A percentile compares a stretch with the other conserved stretches of the same genome.
These are phyloP conservation scores for Ifrita kowaldi DNA, from an alignment of 2,113 vertebrate genomes.

Conservation along the genomic window DNA sequence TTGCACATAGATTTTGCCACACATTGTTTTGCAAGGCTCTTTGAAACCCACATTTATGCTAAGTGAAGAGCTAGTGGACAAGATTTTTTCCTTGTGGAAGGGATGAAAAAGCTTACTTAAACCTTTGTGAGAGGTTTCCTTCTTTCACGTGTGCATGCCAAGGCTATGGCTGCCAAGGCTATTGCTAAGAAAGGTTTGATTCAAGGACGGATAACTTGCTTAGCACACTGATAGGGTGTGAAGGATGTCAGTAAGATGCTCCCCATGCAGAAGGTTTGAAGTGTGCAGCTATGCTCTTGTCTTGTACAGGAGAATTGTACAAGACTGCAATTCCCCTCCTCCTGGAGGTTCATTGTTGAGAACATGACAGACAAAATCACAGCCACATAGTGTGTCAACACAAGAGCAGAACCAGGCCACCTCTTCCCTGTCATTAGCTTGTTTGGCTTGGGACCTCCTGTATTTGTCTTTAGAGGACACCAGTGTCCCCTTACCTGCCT, in stretches of 20 bases:
- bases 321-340: neutral
- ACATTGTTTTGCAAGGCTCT: neutral
- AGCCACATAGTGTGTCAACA: neutral
- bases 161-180: neutral
- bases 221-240: neutral
- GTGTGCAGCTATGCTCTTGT: neutral
- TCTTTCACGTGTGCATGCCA: neutral
- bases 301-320: neutral
- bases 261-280: neutral
- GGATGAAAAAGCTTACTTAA: neutral
- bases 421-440: neutral
- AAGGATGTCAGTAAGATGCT: neutral
- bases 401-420: neutral
- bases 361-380: neutral
- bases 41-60: neutral
- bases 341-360: neutral
- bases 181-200: neutral
- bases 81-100: neutral
- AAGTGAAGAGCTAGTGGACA: neutral
- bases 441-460: neutral
- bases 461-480: neutral
- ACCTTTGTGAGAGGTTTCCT: neutral
- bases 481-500: neutral
- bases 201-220: neutral
- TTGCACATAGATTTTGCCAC: neutral